phyloP scores from a whole-genome alignment of 2,797 vertebrate genomes.

The Liasis olivaceus region DNA sequence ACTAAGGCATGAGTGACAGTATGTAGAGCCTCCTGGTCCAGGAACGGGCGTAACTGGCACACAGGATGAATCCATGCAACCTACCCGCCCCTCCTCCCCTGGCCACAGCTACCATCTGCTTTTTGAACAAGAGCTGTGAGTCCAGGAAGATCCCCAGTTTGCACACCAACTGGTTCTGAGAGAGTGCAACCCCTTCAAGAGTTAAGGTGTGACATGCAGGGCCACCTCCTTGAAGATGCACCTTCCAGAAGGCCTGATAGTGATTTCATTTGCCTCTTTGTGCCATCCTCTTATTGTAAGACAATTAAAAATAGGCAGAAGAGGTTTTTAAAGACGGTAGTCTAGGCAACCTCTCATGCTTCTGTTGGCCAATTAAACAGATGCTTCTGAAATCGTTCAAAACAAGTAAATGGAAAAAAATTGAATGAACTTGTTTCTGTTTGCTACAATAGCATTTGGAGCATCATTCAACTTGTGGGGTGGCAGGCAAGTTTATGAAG shows the following conservation, averaged over 20 bases:
- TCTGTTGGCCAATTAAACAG: conserved; percentile 54
- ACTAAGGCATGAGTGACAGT: background rate
- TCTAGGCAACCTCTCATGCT: conserved; percentile 56
- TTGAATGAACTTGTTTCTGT: conserved; percentile 24
- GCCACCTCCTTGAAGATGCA: background rate
- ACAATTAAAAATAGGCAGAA: conserved; percentile 1
- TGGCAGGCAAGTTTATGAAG: background rate
- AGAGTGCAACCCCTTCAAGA: background rate
- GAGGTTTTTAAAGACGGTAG: conserved; percentile 35
- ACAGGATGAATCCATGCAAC: background rate
- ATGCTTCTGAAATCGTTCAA: conserved; percentile 51
- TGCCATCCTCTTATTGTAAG: background rate
- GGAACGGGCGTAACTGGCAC: background rate
- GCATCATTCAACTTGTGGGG: background rate
- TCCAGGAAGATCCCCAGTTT: background rate
- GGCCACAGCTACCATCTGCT: background rate
- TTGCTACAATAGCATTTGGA: conserved; percentile 49
- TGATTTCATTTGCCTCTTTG: background rate
- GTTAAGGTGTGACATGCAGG: background rate
- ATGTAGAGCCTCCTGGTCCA: background rate
- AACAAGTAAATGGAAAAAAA: background rate
- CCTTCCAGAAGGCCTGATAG: background rate
- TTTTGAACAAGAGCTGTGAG: background rate
- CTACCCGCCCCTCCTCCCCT: no score
- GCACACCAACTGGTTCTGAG: background rate